Base-by-base conservation (phyloP, 1,140 invertebrate species). In the Gonatopus flavifemur region DNA sequence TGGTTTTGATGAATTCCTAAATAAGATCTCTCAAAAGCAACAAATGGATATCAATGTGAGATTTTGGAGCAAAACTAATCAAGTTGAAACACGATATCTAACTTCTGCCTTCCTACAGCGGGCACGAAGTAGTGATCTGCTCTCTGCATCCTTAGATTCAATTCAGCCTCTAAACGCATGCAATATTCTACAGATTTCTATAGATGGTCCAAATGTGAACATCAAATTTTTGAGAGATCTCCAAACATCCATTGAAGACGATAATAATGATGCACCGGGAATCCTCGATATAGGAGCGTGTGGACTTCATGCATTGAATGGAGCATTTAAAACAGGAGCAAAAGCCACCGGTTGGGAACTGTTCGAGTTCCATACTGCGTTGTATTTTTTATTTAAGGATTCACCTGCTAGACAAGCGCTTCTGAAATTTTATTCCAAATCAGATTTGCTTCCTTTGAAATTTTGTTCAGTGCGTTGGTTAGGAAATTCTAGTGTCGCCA, bases 401-500 rank as follows among this genome's bases (percentile, higher is more conserved):
- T 21, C 49, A n/a, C 62, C 62, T 22, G 46, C 59, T n/a, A 38
- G 59, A 16, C 37, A 47, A 38, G 55, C 33, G 20, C 9, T 57
- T 4, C 61, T 55, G 24, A 49, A 16, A 1, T 33, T 37, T 32
- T 48, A 31, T 46, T 49, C 55, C 4, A 39, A 42, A 35, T 58
- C 47, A n/a, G 16, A 20, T 8, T n/a, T 52, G 33, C 61, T 64
- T 28, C 57, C 62, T n/a, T 20, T 43, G 9, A 55, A 62, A 25
- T 67, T 62, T 51, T 67, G 59, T 38, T 24, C 44, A 12, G 40
- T 58, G 4, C 42, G 57, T 36, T 66, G 64, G 61, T 22, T 62
- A n/a, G 53, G 60, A 47, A 62, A 64, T 35, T 36, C 32, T 24
- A 31, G 5, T 13, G 64, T 64, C 9, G 55, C 47, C 31, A 39